phyloP scores from a whole-genome alignment of 2,888 invertebrate species.

The Carcina quercana region DNA sequence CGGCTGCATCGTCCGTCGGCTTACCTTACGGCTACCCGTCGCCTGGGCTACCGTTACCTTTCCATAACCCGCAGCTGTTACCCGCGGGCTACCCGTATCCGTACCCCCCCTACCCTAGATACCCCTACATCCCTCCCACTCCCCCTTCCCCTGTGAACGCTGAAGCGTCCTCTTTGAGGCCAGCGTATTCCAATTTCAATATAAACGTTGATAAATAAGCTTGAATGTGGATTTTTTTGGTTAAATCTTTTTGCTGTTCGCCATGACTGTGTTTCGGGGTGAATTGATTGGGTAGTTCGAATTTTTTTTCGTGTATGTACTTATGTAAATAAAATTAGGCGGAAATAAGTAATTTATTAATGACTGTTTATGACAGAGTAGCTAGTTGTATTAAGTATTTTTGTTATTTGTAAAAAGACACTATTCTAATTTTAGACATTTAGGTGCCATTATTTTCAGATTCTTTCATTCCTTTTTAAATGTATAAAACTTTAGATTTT shows the following conservation, averaged over 20 bases:
- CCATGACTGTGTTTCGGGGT: conserved; percentile 11
- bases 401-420: no score
- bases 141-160: conserved; percentile 61
- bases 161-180: conserved; percentile 59
- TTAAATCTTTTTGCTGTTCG: conserved; percentile 8
- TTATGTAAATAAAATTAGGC: not conserved
- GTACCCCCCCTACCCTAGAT: conserved; percentile 67
- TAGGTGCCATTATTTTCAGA: no score
- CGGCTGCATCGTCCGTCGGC: conserved; percentile 84
- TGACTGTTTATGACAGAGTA: no score
- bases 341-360: no score
- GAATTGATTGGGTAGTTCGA: no score
- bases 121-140: conserved; percentile 72
- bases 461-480: no score
- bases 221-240: no score
- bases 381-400: no score
- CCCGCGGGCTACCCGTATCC: conserved; percentile 75
- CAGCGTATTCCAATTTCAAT: conserved; percentile 63
- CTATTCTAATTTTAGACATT: no score
- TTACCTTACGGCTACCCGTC: conserved; percentile 76
- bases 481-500: no score
- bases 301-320: no score
- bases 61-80: conserved; percentile 72
- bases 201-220: conserved; percentile 62
- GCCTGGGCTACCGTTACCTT: conserved; percentile 73